Base-by-base conservation (phyloP, 2,113 vertebrate genomes). In the Rousettus leschenaultii region DNA sequence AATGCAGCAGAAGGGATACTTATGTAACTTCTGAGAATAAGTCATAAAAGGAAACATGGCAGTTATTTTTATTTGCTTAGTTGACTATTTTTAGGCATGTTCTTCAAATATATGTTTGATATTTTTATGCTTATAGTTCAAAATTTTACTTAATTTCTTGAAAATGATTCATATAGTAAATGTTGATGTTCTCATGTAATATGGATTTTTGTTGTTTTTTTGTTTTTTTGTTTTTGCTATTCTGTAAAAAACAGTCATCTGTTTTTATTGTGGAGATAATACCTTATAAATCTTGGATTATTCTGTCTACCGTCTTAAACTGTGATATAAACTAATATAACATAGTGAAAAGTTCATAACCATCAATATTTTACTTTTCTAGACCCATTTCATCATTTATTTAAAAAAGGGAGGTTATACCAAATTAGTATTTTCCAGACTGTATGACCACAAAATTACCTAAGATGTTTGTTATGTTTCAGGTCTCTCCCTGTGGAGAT, bases 61-160 rank as follows among this genome's bases (percentile, higher is more conserved):
- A 51, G 63, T 77, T 68, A 26, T 59, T 82, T 89, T 82, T 61
- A 82, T 89, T 92, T 57, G 35, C 9, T 95, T 89, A 35, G 5
- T 53, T 89, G 43, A 65, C 55, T 83, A 66, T 59, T 83, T 95
- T 66, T 94, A 92, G 30, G 18, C 48, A 63, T 70, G 35, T 48
- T 94, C 30, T 94, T 65, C 18, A 65, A 68, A 75, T 63, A 80
- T 26, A 85, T 43, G 19, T 38, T 84, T 88, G 12, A 30, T 61
- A 70, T 65, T 77, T 86, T 73, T 55, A 80, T 66, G 21, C 16
- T 61, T 7, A 14, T 71, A 65, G 11, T 68, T 94, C 26, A 86
- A 79, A 90, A 15, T 78, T 87, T 61, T 70, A n/a, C 22, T 70
- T 95, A 40, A 83, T 84, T 18, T 86, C 88, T 92, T 95, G 35